A percentile compares a stretch with the other conserved stretches of the same genome.
phyloP scores from a whole-genome alignment of 2,797 vertebrate genomes.

The Dallia pectoralis region DNA sequence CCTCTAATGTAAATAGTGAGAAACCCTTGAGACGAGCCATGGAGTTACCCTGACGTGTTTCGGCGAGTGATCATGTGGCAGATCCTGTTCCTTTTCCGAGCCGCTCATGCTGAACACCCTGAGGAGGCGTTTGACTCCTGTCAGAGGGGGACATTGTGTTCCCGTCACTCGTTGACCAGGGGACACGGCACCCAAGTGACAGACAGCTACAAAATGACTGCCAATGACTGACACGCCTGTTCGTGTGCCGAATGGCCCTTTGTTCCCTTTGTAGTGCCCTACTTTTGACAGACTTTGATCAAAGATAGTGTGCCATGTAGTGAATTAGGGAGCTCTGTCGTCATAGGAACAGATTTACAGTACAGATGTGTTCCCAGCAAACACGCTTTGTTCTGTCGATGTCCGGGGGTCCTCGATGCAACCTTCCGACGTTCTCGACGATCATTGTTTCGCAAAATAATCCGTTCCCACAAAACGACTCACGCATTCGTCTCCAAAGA shows the following conservation, averaged over 20 bases:
- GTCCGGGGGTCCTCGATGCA: too few relatives aligned
- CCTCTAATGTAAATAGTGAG: slow-evolving; percentile 31
- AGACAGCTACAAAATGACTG: slow-evolving; percentile 18
- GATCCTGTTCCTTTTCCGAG: background rate
- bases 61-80: background rate
- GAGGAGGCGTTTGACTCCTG: slow-evolving; percentile 35
- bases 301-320: background rate
- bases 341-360: background rate
- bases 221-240: background rate
- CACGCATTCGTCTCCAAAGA: background rate
- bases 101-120: slow-evolving; percentile 4
- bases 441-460: slow-evolving; percentile 41
- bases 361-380: background rate
- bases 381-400: too few relatives aligned
- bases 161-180: slow-evolving; percentile 25
- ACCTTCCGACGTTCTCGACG: background rate
- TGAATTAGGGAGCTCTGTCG: background rate
- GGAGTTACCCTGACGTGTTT: slow-evolving; percentile 28
- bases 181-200: slow-evolving; percentile 27
- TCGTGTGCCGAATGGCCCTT: background rate
- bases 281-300: background rate
- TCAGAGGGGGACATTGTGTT: slow-evolving; percentile 20
- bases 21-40: slow-evolving; percentile 43
- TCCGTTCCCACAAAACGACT: background rate
- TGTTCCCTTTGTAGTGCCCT: background rate